A percentile compares a stretch with the other conserved stretches of the same genome.
phyloP scores from a whole-genome alignment of 2,888 invertebrate species.

The Platycheirus albimanus region DNA sequence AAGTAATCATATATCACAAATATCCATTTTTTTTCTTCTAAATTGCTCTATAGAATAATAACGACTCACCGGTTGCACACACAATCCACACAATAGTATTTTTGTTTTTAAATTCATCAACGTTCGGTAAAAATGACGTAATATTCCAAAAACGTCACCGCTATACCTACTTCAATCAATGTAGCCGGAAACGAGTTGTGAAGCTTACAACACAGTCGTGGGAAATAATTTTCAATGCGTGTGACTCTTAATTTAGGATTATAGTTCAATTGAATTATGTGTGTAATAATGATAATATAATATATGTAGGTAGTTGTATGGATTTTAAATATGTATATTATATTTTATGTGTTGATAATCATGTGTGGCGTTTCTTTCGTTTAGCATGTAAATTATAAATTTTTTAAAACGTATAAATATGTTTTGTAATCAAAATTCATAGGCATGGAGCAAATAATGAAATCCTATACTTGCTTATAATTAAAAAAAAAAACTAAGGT shows the following conservation, averaged over 20 bases:
- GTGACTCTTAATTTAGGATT: neutral
- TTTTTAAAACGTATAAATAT: no score
- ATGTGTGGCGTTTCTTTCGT: no score
- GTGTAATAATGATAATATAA: no score
- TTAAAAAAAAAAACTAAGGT: no score
- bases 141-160: slow-evolving; percentile 28
- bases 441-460: no score
- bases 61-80: neutral
- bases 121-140: slow-evolving; percentile 40
- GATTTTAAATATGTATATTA: no score
- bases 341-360: no score
- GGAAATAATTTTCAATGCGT: slow-evolving; percentile 21
- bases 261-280: neutral
- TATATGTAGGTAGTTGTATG: no score
- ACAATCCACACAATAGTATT: neutral
- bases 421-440: no score
- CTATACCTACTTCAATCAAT: slow-evolving; percentile 23
- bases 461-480: no score
- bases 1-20: neutral
- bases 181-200: slow-evolving; percentile 67
- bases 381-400: no score
- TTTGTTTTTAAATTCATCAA: slow-evolving; percentile 1
- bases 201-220: slow-evolving; percentile 18
- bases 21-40: neutral
- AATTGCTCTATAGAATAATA: slow-evolving; percentile 1